Conservation (phyloP, 1,140 invertebrate species). For the Caenorhabditis inopinata region DNA sequence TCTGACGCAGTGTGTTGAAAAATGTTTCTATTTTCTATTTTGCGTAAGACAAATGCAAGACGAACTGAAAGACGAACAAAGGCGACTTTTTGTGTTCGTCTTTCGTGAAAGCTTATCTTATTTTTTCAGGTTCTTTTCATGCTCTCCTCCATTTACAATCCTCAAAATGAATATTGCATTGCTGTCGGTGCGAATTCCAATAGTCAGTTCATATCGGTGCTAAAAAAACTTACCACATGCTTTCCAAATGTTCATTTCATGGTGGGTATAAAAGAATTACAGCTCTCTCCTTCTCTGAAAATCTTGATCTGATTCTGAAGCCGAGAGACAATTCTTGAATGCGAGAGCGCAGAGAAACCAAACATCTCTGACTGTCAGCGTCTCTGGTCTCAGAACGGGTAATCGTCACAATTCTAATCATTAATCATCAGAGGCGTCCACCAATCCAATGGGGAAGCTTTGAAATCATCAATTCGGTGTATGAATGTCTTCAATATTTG, state of each 20-base stretch:
- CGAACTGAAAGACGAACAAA: too few species aligned
- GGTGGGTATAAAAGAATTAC: too few species aligned
- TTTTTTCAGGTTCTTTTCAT: background rate
- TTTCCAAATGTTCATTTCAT: constrained; percentile 21
- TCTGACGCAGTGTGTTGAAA: too few species aligned
- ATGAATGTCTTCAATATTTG: background rate
- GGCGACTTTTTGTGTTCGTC: too few species aligned
- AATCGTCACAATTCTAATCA: background rate
- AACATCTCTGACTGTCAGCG: too few species aligned
- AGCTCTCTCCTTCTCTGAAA: too few species aligned
- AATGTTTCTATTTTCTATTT: too few species aligned
- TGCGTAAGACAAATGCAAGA: too few species aligned
- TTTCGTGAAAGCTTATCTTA: too few species aligned
- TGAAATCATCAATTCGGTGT: background rate
- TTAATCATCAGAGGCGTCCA: background rate
- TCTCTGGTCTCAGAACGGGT: background rate
- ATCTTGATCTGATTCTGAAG: too few species aligned
- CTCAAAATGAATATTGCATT: constrained; percentile 3
- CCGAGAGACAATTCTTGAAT: too few species aligned
- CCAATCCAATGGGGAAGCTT: constrained; percentile 6
- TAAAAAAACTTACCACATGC: background rate
- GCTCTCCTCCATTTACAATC: background rate
- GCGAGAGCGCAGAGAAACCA: too few species aligned
- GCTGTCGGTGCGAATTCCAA: background rate
- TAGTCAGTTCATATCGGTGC: background rate